A percentile compares a stretch with the other conserved stretches of the same genome.
Evolutionary conservation across 2,888 invertebrate genomes (phyloP).

Genomic region (Serrognathus titanus): DNA sequence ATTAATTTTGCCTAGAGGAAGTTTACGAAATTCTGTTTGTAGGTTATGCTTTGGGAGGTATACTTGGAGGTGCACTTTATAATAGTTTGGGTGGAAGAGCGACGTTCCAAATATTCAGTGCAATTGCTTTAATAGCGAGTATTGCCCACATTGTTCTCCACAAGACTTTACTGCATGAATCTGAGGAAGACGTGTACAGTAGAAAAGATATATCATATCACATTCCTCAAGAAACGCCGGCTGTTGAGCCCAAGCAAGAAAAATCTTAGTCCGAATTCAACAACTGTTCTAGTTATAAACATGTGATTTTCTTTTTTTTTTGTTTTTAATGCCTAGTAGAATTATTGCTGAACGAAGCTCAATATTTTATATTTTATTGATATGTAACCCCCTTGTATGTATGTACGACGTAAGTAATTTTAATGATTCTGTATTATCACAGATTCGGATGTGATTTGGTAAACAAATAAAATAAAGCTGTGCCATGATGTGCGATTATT

Average conservation of each 20-base stretch:
- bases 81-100: constrained; percentile 59
- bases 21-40: constrained; percentile 18
- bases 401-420: too few species aligned
- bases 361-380: too few species aligned
- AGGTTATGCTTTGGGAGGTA: constrained; percentile 75
- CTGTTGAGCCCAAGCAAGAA: not conserved
- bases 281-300: too few species aligned
- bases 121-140: constrained; percentile 47
- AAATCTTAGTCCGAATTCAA: not conserved
- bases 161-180: constrained; percentile 35
- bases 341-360: too few species aligned
- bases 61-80: constrained; percentile 70
- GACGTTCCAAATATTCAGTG: constrained; percentile 54
- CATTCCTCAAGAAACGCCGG: constrained; percentile 32
- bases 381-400: too few species aligned
- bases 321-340: too few species aligned
- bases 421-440: too few species aligned
- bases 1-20: not conserved
- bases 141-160: constrained; percentile 49
- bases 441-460: too few species aligned
- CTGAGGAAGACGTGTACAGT: constrained; percentile 26
- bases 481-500: too few species aligned
- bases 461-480: too few species aligned
- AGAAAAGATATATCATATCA: constrained; percentile 23
- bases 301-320: too few species aligned